These are phyloP conservation scores for Ascidia mentula DNA, from an alignment of 23 tunicate genomes.

Conservation along the genomic window DNA sequence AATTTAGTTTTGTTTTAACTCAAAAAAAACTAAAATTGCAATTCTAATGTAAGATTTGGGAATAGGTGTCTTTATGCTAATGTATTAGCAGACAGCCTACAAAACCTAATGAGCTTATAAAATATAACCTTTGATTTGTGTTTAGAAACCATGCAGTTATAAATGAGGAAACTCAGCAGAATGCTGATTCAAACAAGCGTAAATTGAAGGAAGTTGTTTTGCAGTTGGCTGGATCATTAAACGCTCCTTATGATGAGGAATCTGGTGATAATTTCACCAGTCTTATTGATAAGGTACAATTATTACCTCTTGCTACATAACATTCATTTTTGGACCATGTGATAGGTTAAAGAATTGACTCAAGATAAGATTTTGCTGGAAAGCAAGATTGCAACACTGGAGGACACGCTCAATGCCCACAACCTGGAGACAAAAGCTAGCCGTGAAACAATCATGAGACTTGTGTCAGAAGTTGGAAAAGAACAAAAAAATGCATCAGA, in stretches of 20 bases:
- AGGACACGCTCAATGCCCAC: conserved; percentile 78
- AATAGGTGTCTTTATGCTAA: too few species aligned
- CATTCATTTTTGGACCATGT: not conserved
- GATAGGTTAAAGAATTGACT: conserved; percentile 39
- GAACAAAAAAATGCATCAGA: conserved; percentile 85
- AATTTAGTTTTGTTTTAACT: too few species aligned
- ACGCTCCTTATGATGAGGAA: conserved; percentile 17
- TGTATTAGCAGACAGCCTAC: too few species aligned
- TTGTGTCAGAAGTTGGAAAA: conserved; percentile 86
- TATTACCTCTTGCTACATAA: not conserved
- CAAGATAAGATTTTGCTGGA: conserved; percentile 60
- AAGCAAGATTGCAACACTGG: conserved; percentile 67
- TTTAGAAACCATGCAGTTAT: conserved; percentile 63
- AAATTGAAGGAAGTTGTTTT: conserved; percentile 56
- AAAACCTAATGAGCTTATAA: too few species aligned
- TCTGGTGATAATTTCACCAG: not conserved
- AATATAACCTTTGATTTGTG: not conserved
- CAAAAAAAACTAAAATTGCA: too few species aligned
- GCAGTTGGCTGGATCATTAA: conserved; percentile 67
- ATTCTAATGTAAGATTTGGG: too few species aligned
- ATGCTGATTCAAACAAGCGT: conserved; percentile 58
- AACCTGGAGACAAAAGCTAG: conserved; percentile 82
- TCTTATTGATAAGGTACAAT: not conserved
- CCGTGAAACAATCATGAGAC: conserved; percentile 90
- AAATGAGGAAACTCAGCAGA: conserved; percentile 74